Evolutionary conservation across 2,797 vertebrate genomes (phyloP).

Genomic region (Pteropus rufus): DNA sequence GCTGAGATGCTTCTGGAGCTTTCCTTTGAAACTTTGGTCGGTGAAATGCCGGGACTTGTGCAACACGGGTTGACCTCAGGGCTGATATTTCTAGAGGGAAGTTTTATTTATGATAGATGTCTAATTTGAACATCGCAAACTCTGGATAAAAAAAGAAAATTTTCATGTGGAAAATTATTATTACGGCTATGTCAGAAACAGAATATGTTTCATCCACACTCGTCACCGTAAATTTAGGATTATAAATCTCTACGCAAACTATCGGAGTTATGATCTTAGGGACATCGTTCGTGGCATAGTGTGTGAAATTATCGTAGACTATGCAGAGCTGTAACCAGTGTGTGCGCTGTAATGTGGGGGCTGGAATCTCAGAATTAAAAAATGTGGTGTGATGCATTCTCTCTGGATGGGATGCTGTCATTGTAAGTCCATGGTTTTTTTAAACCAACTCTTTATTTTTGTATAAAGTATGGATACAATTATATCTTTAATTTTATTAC

Average conservation of each 20-base stretch:
- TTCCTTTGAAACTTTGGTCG: neutral
- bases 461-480: neutral
- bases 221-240: neutral
- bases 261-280: neutral
- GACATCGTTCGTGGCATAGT: neutral
- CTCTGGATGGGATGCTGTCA: neutral
- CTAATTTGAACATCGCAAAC: neutral
- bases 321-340: neutral
- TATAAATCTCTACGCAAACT: neutral
- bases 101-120: neutral
- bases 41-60: neutral
- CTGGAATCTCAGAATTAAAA: neutral
- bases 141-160: neutral
- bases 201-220: neutral
- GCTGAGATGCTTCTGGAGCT: neutral
- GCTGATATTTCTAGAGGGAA: neutral
- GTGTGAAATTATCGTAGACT: neutral
- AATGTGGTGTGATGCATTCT: neutral
- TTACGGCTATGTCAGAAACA: neutral
- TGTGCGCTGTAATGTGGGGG: neutral
- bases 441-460: neutral
- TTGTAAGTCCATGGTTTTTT: neutral
- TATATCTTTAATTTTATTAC: neutral
- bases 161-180: neutral
- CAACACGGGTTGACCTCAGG: neutral